phyloP scores from a whole-genome alignment of 1,140 invertebrate genomes.

The Drosophila rufa region DNA sequence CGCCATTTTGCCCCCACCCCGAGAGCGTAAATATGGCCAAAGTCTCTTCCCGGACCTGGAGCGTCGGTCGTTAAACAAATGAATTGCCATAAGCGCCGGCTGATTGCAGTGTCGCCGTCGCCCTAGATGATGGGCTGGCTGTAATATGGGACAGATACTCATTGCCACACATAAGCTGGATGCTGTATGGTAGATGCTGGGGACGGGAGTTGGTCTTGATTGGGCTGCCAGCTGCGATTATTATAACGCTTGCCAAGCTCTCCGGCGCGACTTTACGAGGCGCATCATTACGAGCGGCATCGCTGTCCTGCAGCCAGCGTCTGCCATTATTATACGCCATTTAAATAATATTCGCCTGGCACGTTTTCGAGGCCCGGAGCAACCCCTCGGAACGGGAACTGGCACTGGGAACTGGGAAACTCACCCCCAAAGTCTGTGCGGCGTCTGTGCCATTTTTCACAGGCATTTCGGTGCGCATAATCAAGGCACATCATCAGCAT shows the following conservation, averaged over 20 bases:
- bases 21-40: background rate
- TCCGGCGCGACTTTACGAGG: constrained; percentile 74
- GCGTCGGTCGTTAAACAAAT: constrained; percentile 83
- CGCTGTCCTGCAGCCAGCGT: constrained; percentile 43
- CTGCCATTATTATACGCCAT: constrained; percentile 85
- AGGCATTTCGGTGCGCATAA: constrained; percentile 65
- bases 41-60: constrained; percentile 9
- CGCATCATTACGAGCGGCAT: constrained; percentile 77
- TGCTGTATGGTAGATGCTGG: constrained; percentile 14
- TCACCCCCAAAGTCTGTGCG: constrained; percentile 34
- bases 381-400: background rate
- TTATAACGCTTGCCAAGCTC: constrained; percentile 26
- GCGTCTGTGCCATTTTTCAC: constrained; percentile 69
- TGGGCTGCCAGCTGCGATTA: constrained; percentile 52
- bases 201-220: constrained; percentile 26
- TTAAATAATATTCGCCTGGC: constrained; percentile 83
- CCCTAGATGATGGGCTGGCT: constrained; percentile 73
- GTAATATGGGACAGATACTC: constrained; percentile 64
- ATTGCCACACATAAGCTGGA: constrained; percentile 9
- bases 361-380: constrained; percentile 49
- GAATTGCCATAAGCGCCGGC: constrained; percentile 83
- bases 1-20: constrained; percentile 61
- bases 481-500: constrained; percentile 82
- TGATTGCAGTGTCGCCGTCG: constrained; percentile 83
- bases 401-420: constrained; percentile 2